Percentiles rank a stretch among this genome's conserved stretches.
These are phyloP conservation scores for Diachrysia chrysitis DNA, from an alignment of 2,888 invertebrate genomes.

Conservation along the genomic window DNA sequence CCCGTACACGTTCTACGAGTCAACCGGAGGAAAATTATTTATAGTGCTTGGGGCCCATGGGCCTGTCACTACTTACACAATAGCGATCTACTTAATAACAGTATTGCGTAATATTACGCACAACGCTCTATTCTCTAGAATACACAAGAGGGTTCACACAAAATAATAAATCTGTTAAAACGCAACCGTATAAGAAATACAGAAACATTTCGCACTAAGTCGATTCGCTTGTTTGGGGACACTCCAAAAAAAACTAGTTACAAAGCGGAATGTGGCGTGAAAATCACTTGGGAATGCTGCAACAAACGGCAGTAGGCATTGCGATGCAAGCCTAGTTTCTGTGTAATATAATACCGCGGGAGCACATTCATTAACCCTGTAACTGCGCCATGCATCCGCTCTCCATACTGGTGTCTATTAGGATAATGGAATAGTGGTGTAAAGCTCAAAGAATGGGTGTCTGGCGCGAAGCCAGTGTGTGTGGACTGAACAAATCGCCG, in stretches of 20 bases:
- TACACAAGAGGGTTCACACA: constrained; percentile 20
- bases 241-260: constrained; percentile 46
- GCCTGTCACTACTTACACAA: constrained; percentile 41
- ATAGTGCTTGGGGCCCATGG: constrained; percentile 31
- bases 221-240: constrained; percentile 53
- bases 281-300: constrained; percentile 43
- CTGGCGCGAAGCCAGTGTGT: constrained; percentile 74
- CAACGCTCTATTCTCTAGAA: background rate
- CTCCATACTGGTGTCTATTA: constrained; percentile 72
- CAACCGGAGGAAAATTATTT: constrained; percentile 43
- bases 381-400: constrained; percentile 67
- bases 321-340: constrained; percentile 54
- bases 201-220: constrained; percentile 34
- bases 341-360: constrained; percentile 61
- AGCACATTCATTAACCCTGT: constrained; percentile 76
- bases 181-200: constrained; percentile 26
- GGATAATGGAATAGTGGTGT: constrained; percentile 82
- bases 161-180: constrained; percentile 40
- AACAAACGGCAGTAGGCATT: constrained; percentile 56
- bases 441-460: constrained; percentile 76
- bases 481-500: constrained; percentile 65
- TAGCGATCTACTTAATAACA: constrained; percentile 32
- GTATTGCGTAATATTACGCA: constrained; percentile 20
- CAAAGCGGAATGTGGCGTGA: constrained; percentile 44
- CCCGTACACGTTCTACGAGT: constrained; percentile 38